A percentile compares a stretch with the other conserved stretches of the same genome.
Conservation (phyloP, 2,888 invertebrate species). For the Eretmocerus hayati region DNA sequence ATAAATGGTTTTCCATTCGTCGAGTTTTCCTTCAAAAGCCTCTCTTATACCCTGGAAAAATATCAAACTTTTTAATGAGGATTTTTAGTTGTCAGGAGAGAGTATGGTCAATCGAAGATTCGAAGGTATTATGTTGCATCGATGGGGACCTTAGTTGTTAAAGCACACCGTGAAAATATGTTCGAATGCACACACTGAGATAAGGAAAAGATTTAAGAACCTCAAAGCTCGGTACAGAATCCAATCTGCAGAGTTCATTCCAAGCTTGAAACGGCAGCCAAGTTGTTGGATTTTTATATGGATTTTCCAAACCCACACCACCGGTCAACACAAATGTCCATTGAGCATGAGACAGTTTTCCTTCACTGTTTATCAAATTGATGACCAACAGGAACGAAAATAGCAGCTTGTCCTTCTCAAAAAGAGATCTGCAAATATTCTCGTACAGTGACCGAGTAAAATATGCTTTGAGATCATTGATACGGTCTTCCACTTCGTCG, state of each 20-base stretch:
- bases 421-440: slow-evolving; percentile 88
- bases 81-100: too few relatives aligned
- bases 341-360: slow-evolving; percentile 56
- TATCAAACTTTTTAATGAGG: neutral
- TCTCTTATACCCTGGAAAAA: slow-evolving; percentile 55
- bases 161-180: too few relatives aligned
- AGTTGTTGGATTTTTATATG: slow-evolving; percentile 58
- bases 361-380: slow-evolving; percentile 58
- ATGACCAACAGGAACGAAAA: slow-evolving; percentile 73
- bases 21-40: slow-evolving; percentile 54
- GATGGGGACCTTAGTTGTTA: too few relatives aligned
- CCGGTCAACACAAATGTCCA: slow-evolving; percentile 87
- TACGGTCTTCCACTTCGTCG: slow-evolving; percentile 70
- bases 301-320: slow-evolving; percentile 73
- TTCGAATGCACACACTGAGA: neutral
- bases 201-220: slow-evolving; percentile 30
- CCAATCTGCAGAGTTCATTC: slow-evolving; percentile 68
- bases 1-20: slow-evolving; percentile 67
- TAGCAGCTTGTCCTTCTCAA: slow-evolving; percentile 90
- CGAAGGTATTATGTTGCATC: too few relatives aligned
- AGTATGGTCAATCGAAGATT: too few relatives aligned
- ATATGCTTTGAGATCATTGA: slow-evolving; percentile 67
- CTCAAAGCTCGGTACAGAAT: slow-evolving; percentile 50
- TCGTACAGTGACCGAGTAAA: slow-evolving; percentile 86
- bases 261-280: slow-evolving; percentile 70